Base-by-base conservation (phyloP, 1,140 invertebrate genomes). In the Zaprionus ornatus region DNA sequence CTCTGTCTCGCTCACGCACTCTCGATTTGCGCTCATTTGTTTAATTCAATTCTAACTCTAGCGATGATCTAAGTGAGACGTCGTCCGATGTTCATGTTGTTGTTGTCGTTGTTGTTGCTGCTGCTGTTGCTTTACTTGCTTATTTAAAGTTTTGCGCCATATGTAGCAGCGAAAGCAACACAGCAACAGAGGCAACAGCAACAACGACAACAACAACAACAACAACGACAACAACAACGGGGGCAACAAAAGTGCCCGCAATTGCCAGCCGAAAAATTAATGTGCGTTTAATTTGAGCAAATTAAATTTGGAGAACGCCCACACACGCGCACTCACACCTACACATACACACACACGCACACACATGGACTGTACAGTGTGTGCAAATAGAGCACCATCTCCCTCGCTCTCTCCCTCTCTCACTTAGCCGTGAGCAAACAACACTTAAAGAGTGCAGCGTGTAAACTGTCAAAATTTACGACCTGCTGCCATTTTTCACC, bases 31-130 rank as follows among this genome's bases (percentile, higher is more conserved):
- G 84, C 69, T 81, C 81, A 79, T 80, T 80, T 84, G 85, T 69
- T 84, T 90, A 90, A 88, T 88, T 88, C 69, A 80, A 81, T 84
- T 88, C 84, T 88, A 88, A 88, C 80, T 90, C 85, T 84, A 81
- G 84, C 84, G 84, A 88, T 88, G 84, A 88, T 88, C 85, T 88
- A 90, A 88, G 85, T 88, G 85, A 84, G 84, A 88, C 72, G 73
- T 70, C 74, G 84, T 45, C 64, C 83, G 70, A 80, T 70, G 59
- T 71, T 48, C 10, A 12, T 50, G 57, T 79, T 75, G 68, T 76
- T 48, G 25, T 60, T 79, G 45, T 67, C 62, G 72, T 67, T 77
- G 65, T 65, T 77, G 35, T 48, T 79, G 59, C 29, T 77, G 57
- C 60, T 79, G 62, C n/a, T 45, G 40, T 45, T 45, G 7, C 40